Percentiles rank a stretch among this genome's conserved stretches.
Evolutionary conservation across 1,140 invertebrate genomes (phyloP).

Genomic region (Palaemon carinicauda): DNA sequence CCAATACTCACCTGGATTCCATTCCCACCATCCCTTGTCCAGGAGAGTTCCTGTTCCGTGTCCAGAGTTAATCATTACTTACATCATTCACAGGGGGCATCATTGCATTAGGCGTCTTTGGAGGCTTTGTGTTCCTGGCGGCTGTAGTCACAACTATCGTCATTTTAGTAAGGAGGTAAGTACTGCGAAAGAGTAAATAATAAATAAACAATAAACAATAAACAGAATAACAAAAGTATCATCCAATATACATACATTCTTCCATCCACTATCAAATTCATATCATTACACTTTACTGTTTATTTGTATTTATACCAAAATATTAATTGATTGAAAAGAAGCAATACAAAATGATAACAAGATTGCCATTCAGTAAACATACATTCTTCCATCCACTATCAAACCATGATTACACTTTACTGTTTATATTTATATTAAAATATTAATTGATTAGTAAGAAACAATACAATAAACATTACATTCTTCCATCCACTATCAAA

Average conservation of each 20-base stretch:
- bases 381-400: too few species aligned
- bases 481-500: too few species aligned
- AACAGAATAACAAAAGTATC: neutral
- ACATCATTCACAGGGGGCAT: slow-evolving; percentile 73
- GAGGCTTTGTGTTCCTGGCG: slow-evolving; percentile 87
- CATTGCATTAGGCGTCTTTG: slow-evolving; percentile 88
- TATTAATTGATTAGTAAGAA: too few species aligned
- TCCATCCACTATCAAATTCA: too few species aligned
- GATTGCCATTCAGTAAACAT: too few species aligned
- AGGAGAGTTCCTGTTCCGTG: neutral
- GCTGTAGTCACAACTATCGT: slow-evolving; percentile 89
- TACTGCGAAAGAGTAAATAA: neutral
- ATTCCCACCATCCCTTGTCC: neutral
- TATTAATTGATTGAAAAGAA: too few species aligned
- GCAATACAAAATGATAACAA: too few species aligned
- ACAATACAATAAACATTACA: too few species aligned
- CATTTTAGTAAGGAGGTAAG: slow-evolving; percentile 88
- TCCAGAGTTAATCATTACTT: neutral
- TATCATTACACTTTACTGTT: too few species aligned
- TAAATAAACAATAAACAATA: neutral
- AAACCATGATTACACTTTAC: too few species aligned
- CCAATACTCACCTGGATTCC: neutral
- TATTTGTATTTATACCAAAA: too few species aligned
- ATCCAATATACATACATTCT: neutral
- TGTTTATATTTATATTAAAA: too few species aligned